phyloP scores from a whole-genome alignment of 2,888 invertebrate genomes.

The Colostygia pectinataria region DNA sequence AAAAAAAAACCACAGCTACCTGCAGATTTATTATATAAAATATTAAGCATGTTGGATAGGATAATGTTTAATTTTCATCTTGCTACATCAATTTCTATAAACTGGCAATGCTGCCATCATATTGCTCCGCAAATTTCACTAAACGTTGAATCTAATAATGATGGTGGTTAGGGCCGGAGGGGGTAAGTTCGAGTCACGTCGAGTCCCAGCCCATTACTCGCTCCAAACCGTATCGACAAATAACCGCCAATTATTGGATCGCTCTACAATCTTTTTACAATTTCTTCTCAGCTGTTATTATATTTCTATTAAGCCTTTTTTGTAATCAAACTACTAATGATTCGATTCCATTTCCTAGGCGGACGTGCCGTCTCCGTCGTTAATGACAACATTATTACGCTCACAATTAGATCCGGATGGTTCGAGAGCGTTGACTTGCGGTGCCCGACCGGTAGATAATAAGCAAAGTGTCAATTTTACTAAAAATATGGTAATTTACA shows the following conservation, averaged over 20 bases:
- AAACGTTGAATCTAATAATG: conserved; percentile 56
- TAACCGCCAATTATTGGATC: conserved; percentile 83
- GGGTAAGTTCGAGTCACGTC: conserved; percentile 70
- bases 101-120: conserved; percentile 22
- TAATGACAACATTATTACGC: conserved; percentile 63
- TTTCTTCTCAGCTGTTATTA: conserved; percentile 82
- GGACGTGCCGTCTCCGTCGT: conserved; percentile 81
- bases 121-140: conserved; percentile 61
- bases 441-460: conserved; percentile 73
- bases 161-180: conserved; percentile 37
- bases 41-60: not conserved
- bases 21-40: no score
- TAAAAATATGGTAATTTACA: conserved; percentile 77
- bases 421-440: conserved; percentile 76
- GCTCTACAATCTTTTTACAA: conserved; percentile 83
- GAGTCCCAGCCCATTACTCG: conserved; percentile 78
- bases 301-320: conserved; percentile 84
- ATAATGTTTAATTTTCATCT: not conserved
- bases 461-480: conserved; percentile 76
- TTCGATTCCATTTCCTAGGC: conserved; percentile 83
- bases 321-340: conserved; percentile 83
- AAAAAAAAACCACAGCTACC: no score
- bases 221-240: conserved; percentile 82
- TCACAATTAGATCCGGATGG: conserved; percentile 82
- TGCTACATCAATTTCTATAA: conserved; percentile 7